Conservation (phyloP, 2,113 vertebrate species). For the Mesocricetus auratus region DNA sequence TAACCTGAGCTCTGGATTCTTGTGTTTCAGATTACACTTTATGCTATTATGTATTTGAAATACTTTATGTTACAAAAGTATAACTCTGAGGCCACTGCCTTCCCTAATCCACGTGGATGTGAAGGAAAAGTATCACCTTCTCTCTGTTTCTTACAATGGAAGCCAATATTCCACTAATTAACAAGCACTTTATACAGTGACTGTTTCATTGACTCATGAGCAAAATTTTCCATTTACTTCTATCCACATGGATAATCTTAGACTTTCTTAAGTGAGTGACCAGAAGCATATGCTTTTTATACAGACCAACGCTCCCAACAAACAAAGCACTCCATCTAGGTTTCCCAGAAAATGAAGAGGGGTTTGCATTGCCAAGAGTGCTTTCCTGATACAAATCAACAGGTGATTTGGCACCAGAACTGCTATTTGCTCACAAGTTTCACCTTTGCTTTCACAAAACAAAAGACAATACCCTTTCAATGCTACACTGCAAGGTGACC, state of each 20-base stretch:
- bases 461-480: conserved; percentile 86
- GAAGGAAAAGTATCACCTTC: conserved; percentile 20
- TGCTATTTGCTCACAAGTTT: conserved; percentile 81
- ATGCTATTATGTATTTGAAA: conserved; percentile 13
- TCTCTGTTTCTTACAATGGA: neutral
- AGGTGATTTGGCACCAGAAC: conserved; percentile 82
- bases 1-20: neutral
- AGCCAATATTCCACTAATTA: conserved; percentile 36
- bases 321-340: conserved; percentile 60
- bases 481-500: conserved; percentile 84
- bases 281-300: conserved; percentile 63
- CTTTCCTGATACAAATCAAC: conserved; percentile 79
- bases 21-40: neutral
- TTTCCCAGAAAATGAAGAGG: conserved; percentile 47
- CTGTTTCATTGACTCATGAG: conserved; percentile 34
- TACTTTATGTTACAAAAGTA: conserved; percentile 14
- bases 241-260: neutral
- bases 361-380: conserved; percentile 70
- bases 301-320: conserved; percentile 61
- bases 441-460: conserved; percentile 83
- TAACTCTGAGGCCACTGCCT: neutral
- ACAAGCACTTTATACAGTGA: conserved; percentile 16
- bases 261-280: conserved; percentile 56
- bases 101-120: conserved; percentile 35
- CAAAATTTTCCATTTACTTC: conserved; percentile 41